Base-by-base conservation (phyloP, 2,113 vertebrate genomes). In the Philantomba maxwellii region DNA sequence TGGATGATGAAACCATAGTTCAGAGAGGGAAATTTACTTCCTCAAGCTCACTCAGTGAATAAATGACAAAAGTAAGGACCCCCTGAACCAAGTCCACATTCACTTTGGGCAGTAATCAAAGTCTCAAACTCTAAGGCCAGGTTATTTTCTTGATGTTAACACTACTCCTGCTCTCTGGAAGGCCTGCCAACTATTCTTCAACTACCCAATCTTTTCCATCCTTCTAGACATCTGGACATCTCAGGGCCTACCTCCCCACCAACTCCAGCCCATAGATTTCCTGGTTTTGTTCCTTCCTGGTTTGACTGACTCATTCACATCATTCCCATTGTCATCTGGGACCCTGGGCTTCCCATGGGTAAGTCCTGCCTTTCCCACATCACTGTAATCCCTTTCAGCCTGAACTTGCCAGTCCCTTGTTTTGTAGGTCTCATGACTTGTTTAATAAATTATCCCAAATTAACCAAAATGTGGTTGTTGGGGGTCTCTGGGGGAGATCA, bases 361-460 rank as follows among this genome's bases (percentile, higher is more conserved):
- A 66, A 73, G 14, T 12, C 9, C n/a, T 51, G 6, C 43, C 64
- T 95, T 62, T 49, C 17, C 14, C 10, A 21, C 6, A n/a, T n/a
- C 6, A 26, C n/a, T 26, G 2, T 17, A 17, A 93, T 17, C 10
- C 33, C 78, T 66, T 66, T 39, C 51, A 89, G 4, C 19, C 57
- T 83, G 51, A n/a, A 87, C 5, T 87, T 84, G 13, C 2, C 39
- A 28, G 8, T 21, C 23, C 28, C 36, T 87, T 77, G 23, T 3
- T 49, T 17, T 60, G 4, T 11, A 9, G 2, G 10, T 78, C 57
- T 85, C 60, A 45, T 36, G 33, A 75, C 5, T 82, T 85, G 33
- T 45, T 89, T 25, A 88, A 66, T 77, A 86, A 88, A 95, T n/a
- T 84, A 80, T 94, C 78, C 14, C 47, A 80, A 77, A 89, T 83